These are phyloP conservation scores for Oryzias sinensis DNA, from an alignment of 2,797 vertebrate genomes.

Conservation along the genomic window DNA sequence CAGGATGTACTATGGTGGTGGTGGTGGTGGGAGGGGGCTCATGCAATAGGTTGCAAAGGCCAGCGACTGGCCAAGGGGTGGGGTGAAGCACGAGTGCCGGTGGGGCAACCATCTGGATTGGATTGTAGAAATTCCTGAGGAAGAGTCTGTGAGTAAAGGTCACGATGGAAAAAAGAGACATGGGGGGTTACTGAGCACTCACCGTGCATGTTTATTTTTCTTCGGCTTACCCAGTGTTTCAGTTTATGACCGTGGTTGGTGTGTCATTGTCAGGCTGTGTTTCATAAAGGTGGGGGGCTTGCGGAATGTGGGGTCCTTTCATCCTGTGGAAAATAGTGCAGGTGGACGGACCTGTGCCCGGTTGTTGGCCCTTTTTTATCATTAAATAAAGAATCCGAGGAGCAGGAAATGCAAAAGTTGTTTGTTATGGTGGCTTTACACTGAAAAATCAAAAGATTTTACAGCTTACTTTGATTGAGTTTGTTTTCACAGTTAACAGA, in stretches of 20 bases:
- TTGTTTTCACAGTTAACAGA: too few relatives aligned
- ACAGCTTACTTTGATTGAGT: neutral
- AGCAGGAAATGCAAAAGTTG: neutral
- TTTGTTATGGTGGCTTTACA: neutral
- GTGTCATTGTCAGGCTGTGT: constrained; percentile 49
- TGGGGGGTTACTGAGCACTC: constrained; percentile 47
- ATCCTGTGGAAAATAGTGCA: constrained; percentile 39
- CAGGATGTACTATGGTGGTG: constrained; percentile 3
- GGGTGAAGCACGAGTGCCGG: constrained; percentile 35
- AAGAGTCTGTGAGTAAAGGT: constrained; percentile 76
- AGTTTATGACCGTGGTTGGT: constrained; percentile 50
- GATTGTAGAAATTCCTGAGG: constrained; percentile 80
- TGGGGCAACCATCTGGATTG: constrained; percentile 78
- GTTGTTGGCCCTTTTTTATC: constrained; percentile 3
- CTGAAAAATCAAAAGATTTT: neutral
- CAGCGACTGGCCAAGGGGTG: constrained; percentile 32
- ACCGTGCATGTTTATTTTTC: constrained; percentile 60
- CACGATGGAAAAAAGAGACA: constrained; percentile 51
- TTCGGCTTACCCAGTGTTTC: constrained; percentile 51
- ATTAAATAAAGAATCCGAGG: constrained; percentile 7
- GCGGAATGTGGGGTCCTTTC: constrained; percentile 46
- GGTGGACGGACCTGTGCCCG: constrained; percentile 40
- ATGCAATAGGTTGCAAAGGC: constrained; percentile 44
- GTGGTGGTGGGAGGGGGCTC: constrained; percentile 7
- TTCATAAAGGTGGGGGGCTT: constrained; percentile 29